phyloP scores from a whole-genome alignment of 1,140 invertebrate species.

The Drosophila quadrilineata region DNA sequence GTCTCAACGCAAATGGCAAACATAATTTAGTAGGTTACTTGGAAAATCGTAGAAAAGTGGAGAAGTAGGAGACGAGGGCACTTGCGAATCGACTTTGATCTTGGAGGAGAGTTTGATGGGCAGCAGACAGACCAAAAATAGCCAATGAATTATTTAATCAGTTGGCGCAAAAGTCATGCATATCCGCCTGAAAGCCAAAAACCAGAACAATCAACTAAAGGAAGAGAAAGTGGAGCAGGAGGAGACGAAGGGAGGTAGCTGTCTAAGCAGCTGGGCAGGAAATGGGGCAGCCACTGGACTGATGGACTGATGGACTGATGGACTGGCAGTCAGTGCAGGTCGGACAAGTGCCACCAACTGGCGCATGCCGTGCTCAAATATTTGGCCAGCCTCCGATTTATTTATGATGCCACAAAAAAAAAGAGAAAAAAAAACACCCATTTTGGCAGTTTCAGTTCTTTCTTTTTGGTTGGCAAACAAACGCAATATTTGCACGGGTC shows the following conservation, averaged over 20 bases:
- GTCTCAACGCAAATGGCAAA: background rate
- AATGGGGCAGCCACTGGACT: no score
- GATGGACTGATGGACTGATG: no score
- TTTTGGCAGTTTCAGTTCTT: no score
- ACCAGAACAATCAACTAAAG: no score
- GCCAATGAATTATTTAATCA: constrained; percentile 7
- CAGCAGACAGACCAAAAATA: constrained; percentile 19
- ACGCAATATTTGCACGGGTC: constrained; percentile 68
- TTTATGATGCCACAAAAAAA: constrained; percentile 67
- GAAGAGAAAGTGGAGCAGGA: background rate
- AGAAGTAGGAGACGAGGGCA: background rate
- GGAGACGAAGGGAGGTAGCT: no score
- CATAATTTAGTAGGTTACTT: background rate
- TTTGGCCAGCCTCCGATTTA: constrained; percentile 62
- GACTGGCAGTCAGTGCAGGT: background rate
- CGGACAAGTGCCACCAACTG: constrained; percentile 21
- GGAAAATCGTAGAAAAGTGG: no score
- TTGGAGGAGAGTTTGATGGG: background rate
- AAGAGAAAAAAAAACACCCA: no score
- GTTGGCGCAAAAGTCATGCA: background rate
- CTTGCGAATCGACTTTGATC: constrained; percentile 29
- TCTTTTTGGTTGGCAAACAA: constrained; percentile 52
- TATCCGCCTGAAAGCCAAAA: constrained; percentile 1
- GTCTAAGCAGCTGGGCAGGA: no score
- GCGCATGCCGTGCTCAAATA: constrained; percentile 50